Base-by-base conservation (phyloP, 2,888 invertebrate genomes). In the Bruchidius siliquastri region DNA sequence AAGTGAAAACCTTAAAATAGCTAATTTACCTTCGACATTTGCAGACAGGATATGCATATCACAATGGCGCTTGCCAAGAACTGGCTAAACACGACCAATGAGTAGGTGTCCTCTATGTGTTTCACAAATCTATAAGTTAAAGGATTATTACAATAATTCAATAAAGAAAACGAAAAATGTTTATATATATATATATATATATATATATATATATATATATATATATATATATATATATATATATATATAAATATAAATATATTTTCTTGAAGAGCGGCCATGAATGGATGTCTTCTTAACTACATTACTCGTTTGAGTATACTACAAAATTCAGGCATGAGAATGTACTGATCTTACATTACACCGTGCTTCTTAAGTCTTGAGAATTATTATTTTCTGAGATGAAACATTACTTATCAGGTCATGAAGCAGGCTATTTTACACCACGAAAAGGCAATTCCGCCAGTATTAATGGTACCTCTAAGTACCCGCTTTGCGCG, bases 21-120 rank as follows among this genome's bases (percentile, higher is more conserved):
- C n/a, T n/a, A n/a, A n/a, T 86, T 84, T 81, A 89, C 89, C 74
- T 88, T 86, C 22, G 86, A 87, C n/a, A 89, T 76, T 76, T 89
- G 88, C 73, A 89, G 88, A 10, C 87, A 88, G 4, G 88, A 86
- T 13, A 87, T 86, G 74, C 89, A 89, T 21, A 88, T 88, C 8
- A 88, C 88, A 30, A 87, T 77, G 71, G 85, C 82, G 0, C 88
- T 88, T 0, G 88, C 87, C 0, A 85, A 78, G 73, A 88, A 87
- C 77, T 88, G 88, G 4, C 81, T 82, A n/a, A 88, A 82, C 0
- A 87, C 84, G 0, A 86, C 83, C n/a, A 80, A 78, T 0, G 85
- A 83, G 79, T 87, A 87, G 75, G 84, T 85, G 0, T 76, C 68
- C 77, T 88, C 86, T 18, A 88, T 80, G 73, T 83, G 83, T 86